Evolutionary conservation across 2,797 vertebrate genomes (phyloP), one percentile per base, ranked within the genome.

Genomic region (Enteromius fasciolatus): DNA sequence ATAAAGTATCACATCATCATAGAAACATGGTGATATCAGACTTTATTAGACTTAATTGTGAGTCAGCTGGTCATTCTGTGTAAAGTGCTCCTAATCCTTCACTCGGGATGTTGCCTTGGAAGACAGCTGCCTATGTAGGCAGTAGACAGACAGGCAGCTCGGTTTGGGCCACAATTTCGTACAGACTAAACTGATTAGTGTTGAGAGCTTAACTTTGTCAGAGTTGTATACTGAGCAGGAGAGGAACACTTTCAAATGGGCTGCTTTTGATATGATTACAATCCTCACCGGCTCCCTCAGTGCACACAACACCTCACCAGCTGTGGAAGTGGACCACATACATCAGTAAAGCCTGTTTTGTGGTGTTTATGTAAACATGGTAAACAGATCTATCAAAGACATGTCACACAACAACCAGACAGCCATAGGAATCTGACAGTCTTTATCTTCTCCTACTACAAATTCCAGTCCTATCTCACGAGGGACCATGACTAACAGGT

Each of bases 401-500:
- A 52, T 33, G 5, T 5, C 25, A 54, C 10, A 59, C 36, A 41
- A 25, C 46, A 80, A 5, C 36, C 36, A n/a, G 5, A 70, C 36
- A 33, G 9, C 48, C 7, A 25, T 36, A 67, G 18, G 31, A 78
- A 68, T 54, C 31, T 12, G 31, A 68, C 48, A 54, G 66, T 39
- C 50, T 79, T 31, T 31, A 57, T 44, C 41, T 44, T 44, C 9
- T 70, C 57, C 66, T 78, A 15, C 18, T 10, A 50, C 61, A 79
- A 57, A 79, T 68, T 33, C 36, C 20, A 41, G 36, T 17, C 39
- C 74, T 31, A 63, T 80, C 78, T 59, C 66, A 69, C 2, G 64
- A 41, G 64, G 5, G 46, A 57, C 64, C n/a, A 4, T 79, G 63
- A 57, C 31, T n/a, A 54, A 76, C 11, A 17, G 10, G 17, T 17